phyloP scores from a whole-genome alignment of 1,140 invertebrate species.

The Hirudo medicinalis region DNA sequence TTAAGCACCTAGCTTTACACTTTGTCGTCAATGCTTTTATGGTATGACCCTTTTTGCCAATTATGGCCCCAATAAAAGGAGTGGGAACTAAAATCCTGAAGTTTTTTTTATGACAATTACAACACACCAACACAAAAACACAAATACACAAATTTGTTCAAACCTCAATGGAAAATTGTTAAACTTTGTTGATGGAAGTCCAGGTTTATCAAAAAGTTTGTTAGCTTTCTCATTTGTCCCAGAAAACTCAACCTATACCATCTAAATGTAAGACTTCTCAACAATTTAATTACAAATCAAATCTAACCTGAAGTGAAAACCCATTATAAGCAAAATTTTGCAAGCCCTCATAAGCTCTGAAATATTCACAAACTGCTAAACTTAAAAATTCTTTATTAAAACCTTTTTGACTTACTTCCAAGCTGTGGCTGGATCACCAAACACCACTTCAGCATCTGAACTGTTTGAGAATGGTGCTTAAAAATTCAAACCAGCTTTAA shows the following conservation, averaged over 20 bases:
- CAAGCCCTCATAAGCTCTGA: constrained; percentile 15
- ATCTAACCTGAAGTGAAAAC: constrained; percentile 2
- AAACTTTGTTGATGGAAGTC: background rate
- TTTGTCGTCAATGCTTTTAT: constrained; percentile 89
- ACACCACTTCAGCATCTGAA: background rate
- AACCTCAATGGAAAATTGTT: constrained; percentile 11
- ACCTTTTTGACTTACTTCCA: constrained; percentile 2
- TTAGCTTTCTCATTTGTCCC: background rate
- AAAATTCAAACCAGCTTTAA: no score
- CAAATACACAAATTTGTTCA: background rate
- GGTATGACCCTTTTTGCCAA: constrained; percentile 82
- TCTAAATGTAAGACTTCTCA: background rate
- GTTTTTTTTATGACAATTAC: constrained; percentile 20
- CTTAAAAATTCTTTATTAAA: background rate
- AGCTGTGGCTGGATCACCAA: background rate
- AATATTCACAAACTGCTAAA: constrained; percentile 9
- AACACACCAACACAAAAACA: background rate
- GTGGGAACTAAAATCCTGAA: constrained; percentile 72
- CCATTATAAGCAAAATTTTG: constrained; percentile 13
- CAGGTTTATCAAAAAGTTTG: background rate
- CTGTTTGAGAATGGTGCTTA: background rate
- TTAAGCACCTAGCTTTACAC: constrained; percentile 50
- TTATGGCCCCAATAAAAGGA: constrained; percentile 87
- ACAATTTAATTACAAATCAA: background rate
- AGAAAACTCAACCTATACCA: constrained; percentile 5